These are phyloP conservation scores for Tyrannus savana DNA, from an alignment of 2,113 vertebrate species.

Conservation along the genomic window DNA sequence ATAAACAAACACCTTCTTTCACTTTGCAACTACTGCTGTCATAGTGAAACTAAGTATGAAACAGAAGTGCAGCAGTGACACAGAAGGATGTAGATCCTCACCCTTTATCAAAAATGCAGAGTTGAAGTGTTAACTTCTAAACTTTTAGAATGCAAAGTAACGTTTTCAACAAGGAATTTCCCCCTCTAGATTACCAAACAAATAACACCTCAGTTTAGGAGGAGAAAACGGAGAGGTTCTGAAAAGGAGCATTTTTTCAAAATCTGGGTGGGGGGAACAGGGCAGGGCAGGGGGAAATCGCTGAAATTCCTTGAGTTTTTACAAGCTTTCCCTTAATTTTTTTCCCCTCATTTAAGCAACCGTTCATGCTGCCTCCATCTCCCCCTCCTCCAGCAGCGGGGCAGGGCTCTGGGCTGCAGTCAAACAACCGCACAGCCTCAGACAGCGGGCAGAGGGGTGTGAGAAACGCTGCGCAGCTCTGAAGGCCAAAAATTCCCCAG, in stretches of 20 bases:
- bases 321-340: neutral
- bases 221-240: neutral
- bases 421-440: neutral
- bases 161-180: neutral
- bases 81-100: neutral
- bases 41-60: neutral
- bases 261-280: no score
- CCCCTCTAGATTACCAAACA: neutral
- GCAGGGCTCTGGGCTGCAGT: neutral
- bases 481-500: neutral
- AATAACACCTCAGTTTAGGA: neutral
- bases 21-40: neutral
- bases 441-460: neutral
- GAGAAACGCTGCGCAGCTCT: neutral
- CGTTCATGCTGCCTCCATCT: neutral
- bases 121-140: neutral
- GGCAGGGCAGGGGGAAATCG: neutral
- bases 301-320: neutral
- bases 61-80: neutral
- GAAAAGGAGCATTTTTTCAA: neutral
- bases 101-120: neutral
- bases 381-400: accelerated
- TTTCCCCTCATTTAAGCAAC: neutral
- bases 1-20: neutral
- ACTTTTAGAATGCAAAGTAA: neutral